Evolutionary conservation across 2,888 invertebrate species (phyloP), one percentile per base, ranked within the genome.

Genomic region (Drosophila prolongata): DNA sequence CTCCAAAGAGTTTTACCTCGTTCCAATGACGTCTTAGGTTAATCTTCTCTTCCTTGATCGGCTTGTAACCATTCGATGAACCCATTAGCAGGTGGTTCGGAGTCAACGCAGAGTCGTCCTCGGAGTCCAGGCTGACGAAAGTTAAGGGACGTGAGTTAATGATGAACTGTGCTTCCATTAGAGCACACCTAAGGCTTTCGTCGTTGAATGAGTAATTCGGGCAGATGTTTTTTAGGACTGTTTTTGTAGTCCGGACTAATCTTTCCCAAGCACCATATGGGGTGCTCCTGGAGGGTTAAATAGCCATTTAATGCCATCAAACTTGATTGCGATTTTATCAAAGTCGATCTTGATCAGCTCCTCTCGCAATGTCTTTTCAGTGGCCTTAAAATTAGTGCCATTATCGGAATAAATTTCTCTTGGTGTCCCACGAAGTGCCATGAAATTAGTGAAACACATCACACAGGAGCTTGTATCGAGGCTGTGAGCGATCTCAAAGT

Each of bases 321-420:
- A 38, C 38, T 38, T 38, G n/a, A 38, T 38, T 38, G 38, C n/a
- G 2, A n/a, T 38, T 38, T 38, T 14, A 1, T 38, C 38, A 8
- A 38, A 38, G n/a, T 38, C n/a, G n/a, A n/a, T 38, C 38, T 38
- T n/a, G 38, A 38, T 38, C n/a, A 38, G n/a, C 38, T 38, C 38
- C 38, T 38, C 38, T 38, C 38, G n/a, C 6, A 38, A 5, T 1
- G n/a, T 6, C n/a, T 38, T 38, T n/a, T 38, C 37, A 6, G 37
- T 38, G 37, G 37, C 37, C 8, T 30, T 38, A 6, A 38, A 38
- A n/a, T 38, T n/a, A 6, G 6, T 38, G n/a, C n/a, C 13, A 2
- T 38, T 38, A n/a, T 38, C n/a, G n/a, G n/a, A 38, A 6, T 6
- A 38, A n/a, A 38, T n/a, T 38, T 38, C n/a, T n/a, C 6, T n/a